Percentiles rank a stretch among this genome's conserved stretches.
These are phyloP conservation scores for Apotomis betuletana DNA, from an alignment of 2,888 invertebrate species.

Conservation along the genomic window DNA sequence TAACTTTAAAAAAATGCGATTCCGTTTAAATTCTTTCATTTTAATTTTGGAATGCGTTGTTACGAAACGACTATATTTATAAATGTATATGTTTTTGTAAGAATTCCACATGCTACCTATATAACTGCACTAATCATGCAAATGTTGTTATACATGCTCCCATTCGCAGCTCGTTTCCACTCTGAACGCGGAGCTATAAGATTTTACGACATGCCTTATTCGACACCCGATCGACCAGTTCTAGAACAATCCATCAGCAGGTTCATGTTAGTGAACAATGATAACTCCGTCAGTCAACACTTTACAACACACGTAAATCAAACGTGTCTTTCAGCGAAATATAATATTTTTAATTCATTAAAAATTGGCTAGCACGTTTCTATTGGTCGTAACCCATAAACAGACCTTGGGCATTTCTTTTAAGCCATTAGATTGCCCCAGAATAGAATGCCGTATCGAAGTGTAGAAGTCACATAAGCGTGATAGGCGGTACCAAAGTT, in stretches of 20 bases:
- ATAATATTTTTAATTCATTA: no score
- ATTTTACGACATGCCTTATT: slow-evolving; percentile 14
- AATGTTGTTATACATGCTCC: neutral
- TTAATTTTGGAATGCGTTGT: no score
- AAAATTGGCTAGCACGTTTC: no score
- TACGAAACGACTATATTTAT: no score
- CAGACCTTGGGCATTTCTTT: no score
- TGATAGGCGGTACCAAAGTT: no score
- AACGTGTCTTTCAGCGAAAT: neutral
- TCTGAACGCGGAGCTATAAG: slow-evolving; percentile 14
- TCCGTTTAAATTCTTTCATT: no score
- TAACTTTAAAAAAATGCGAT: no score
- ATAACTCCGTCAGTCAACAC: slow-evolving; percentile 12
- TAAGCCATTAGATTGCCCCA: no score
- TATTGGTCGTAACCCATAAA: no score
- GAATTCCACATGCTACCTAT: neutral
- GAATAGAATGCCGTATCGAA: no score
- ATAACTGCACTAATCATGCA: neutral
- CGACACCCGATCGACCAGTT: slow-evolving; percentile 3
- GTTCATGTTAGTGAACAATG: neutral
- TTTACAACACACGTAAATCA: neutral
- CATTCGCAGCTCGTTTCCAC: slow-evolving; percentile 15
- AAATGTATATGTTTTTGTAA: neutral
- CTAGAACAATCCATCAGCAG: slow-evolving; percentile 6
- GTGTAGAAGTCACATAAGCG: no score